Evolutionary conservation across 2,113 vertebrate species (phyloP).

Genomic region (Gymnorhina tibicen): DNA sequence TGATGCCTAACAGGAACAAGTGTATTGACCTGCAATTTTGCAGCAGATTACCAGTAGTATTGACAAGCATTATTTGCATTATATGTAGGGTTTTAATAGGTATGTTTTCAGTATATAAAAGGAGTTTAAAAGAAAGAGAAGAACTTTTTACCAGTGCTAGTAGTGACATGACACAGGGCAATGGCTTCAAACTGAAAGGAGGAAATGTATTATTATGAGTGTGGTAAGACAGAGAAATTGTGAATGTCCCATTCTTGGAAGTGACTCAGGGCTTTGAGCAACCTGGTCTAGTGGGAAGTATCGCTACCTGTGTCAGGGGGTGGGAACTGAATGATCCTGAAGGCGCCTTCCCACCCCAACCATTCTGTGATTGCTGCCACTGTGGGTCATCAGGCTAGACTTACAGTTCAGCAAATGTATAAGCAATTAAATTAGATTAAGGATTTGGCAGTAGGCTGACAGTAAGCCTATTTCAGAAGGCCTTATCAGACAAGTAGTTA

Average conservation of each 20-base stretch:
- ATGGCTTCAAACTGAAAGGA: background rate
- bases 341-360: background rate
- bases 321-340: background rate
- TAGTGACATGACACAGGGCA: background rate
- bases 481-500: background rate
- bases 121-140: background rate
- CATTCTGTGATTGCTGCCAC: background rate
- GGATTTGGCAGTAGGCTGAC: background rate
- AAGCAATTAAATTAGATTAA: background rate
- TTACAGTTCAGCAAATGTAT: background rate
- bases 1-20: background rate
- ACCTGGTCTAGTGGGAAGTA: too few species aligned
- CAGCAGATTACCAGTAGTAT: background rate
- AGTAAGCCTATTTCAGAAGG: background rate
- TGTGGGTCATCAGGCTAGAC: background rate
- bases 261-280: background rate
- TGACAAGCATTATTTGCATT: background rate
- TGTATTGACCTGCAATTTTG: background rate
- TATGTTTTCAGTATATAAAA: background rate
- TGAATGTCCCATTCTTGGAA: background rate
- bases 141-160: background rate
- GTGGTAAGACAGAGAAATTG: background rate
- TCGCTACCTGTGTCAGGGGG: rapidly evolving
- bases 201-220: background rate
- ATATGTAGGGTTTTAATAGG: background rate